Conservation (phyloP, 1,140 invertebrate species). For the Listronotus bonariensis region DNA sequence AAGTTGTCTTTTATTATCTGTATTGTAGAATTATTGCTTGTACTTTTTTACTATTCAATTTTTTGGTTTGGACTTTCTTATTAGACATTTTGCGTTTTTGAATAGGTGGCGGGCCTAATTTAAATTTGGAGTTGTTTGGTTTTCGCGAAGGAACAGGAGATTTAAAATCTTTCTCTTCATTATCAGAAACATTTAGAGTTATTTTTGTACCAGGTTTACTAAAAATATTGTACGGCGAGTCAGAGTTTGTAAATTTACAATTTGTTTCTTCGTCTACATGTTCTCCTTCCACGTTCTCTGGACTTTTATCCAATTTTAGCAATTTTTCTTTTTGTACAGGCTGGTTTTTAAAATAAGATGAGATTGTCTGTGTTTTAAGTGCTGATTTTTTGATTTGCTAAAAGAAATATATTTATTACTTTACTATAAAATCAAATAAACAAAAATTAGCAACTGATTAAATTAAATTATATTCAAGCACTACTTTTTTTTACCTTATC, state of each 20-base stretch:
- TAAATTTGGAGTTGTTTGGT: constrained; percentile 1
- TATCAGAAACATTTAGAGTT: constrained; percentile 31
- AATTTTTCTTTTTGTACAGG: too few relatives aligned
- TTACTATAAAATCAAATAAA: too few relatives aligned
- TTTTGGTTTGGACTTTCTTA: constrained; percentile 26
- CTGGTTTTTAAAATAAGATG: too few relatives aligned
- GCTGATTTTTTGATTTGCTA: too few relatives aligned
- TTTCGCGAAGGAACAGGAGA: constrained; percentile 22
- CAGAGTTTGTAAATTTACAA: constrained; percentile 7
- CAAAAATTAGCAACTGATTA: background rate
- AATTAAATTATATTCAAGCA: too few relatives aligned
- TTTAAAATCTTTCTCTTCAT: constrained; percentile 43
- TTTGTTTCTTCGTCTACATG: too few relatives aligned
- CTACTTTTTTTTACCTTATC: too few relatives aligned
- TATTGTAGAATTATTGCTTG: constrained; percentile 24
- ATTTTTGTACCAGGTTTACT: constrained; percentile 1
- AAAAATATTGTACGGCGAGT: background rate
- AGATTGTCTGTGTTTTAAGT: too few relatives aligned
- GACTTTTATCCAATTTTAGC: too few relatives aligned
- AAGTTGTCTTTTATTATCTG: constrained; percentile 44
- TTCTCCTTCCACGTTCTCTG: too few relatives aligned
- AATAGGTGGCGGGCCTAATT: constrained; percentile 31
- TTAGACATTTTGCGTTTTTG: constrained; percentile 20
- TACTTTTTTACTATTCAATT: constrained; percentile 20
- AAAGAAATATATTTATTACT: too few relatives aligned